Conservation (phyloP, 2,797 vertebrate species). For the Prunella strophiata region DNA sequence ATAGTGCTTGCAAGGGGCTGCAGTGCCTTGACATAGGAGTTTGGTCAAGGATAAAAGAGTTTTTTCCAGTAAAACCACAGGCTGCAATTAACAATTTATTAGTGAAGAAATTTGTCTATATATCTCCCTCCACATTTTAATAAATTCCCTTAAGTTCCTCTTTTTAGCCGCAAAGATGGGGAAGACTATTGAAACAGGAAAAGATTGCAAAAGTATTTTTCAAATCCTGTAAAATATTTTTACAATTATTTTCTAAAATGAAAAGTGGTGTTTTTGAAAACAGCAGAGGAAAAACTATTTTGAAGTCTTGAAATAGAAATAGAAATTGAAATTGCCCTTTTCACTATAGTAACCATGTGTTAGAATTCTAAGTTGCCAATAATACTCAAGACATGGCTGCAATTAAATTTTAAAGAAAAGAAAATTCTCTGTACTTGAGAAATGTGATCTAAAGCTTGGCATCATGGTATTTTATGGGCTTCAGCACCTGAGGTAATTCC, state of each 20-base stretch:
- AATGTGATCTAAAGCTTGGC: neutral
- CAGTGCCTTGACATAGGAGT: neutral
- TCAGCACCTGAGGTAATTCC: neutral
- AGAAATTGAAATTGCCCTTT: neutral
- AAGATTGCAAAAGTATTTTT: neutral
- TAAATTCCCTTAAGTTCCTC: neutral
- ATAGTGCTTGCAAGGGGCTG: neutral
- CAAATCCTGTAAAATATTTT: neutral
- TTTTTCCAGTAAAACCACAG: neutral
- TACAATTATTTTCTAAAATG: neutral
- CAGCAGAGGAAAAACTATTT: neutral
- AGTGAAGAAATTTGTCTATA: neutral
- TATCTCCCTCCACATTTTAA: neutral
- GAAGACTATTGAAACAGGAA: neutral
- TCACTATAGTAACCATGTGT: neutral
- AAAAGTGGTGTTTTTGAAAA: neutral
- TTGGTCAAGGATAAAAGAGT: neutral
- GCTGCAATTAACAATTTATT: neutral
- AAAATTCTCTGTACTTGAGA: neutral
- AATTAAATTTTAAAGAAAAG: neutral
- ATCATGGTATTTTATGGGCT: neutral
- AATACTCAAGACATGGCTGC: neutral
- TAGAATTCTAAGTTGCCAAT: neutral
- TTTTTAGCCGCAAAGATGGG: neutral
- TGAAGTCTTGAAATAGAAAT: neutral